Evolutionary conservation across 2,888 invertebrate species (phyloP).

Genomic region (Chrysopilus asiliformis): DNA sequence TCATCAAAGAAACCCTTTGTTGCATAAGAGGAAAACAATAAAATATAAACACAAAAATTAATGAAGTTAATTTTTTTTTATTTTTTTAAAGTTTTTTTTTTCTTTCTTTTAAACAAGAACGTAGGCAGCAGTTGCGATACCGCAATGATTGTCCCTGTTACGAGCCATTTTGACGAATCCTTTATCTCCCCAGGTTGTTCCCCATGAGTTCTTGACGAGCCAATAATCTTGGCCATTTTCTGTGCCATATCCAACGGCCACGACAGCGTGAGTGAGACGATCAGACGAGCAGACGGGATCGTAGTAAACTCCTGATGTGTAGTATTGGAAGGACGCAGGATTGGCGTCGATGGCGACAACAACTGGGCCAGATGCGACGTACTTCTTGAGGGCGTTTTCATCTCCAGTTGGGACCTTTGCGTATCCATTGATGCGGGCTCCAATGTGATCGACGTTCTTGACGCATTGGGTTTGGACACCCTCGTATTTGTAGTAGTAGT

Average conservation of each 20-base stretch:
- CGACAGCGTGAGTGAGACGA: slow-evolving; percentile 64
- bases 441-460: slow-evolving; percentile 50
- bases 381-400: slow-evolving; percentile 59
- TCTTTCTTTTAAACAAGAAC: too few relatives aligned
- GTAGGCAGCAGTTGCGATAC: slow-evolving; percentile 60
- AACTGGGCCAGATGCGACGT: slow-evolving; percentile 77
- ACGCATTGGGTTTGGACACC: slow-evolving; percentile 56
- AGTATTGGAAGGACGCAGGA: slow-evolving; percentile 73
- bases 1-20: too few relatives aligned
- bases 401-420: slow-evolving; percentile 56
- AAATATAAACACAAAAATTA: too few relatives aligned
- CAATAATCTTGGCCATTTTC: slow-evolving; percentile 44
- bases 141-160: slow-evolving; percentile 64
- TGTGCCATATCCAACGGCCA: slow-evolving; percentile 34
- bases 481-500: slow-evolving; percentile 76
- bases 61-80: too few relatives aligned
- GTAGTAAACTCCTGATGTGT: slow-evolving; percentile 65
- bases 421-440: slow-evolving; percentile 70
- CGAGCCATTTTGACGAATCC: slow-evolving; percentile 76
- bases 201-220: slow-evolving; percentile 52
- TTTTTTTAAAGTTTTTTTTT: too few relatives aligned
- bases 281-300: slow-evolving; percentile 61
- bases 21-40: too few relatives aligned
- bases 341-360: slow-evolving; percentile 84
- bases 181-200: slow-evolving; percentile 52